Base-by-base conservation (phyloP, 2,888 invertebrate species). In the Drosophila melanosoma region DNA sequence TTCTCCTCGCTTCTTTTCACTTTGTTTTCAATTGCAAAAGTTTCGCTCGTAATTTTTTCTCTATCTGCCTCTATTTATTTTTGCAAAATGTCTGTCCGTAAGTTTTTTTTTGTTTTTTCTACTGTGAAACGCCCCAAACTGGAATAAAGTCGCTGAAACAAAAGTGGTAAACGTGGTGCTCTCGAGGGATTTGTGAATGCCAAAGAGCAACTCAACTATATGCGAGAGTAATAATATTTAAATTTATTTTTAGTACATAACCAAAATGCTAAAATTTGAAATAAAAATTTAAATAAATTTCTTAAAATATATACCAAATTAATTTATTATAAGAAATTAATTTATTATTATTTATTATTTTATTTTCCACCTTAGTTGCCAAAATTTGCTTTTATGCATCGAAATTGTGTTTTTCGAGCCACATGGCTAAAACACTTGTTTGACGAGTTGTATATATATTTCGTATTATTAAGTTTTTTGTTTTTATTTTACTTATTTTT, bases 11-110 rank as follows among this genome's bases (percentile, higher is more conserved):
- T 26, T 62, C 69, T 73, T 73, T 73, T 80, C 70, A 73, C 69
- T 76, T 77, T 80, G 71, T 74, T 87, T 88, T 77, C 83, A 80
- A 88, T 87, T 81, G 87, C 69, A 75, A 89, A 84, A 89, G 71
- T 89, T 84, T 75, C 29, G 60, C 64, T 75, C 51, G 69, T 60
- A 65, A 76, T 76, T 69, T 79, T 63, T 42, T 35, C 35, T 15
- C 33, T 53, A 38, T 20, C 35, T 42, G 12, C 40, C 38, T 67
- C 40, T 45, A 33, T 63, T 65, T 53, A 36, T n/a, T 60, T 32
- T 49, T 54, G 56, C 67, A 52, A 63, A 63, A 65, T 64, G 59
- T 54, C 58, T 77, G 53, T 52, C 45, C 40, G 65, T 11, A 57
- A 52, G 49, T 52, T 66, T 57, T 26, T 26, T 26, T 26, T 26